Percentiles rank a stretch among this genome's conserved stretches.
Conservation (phyloP, 1,140 invertebrate genomes). For the Aleiodes sp. region DNA sequence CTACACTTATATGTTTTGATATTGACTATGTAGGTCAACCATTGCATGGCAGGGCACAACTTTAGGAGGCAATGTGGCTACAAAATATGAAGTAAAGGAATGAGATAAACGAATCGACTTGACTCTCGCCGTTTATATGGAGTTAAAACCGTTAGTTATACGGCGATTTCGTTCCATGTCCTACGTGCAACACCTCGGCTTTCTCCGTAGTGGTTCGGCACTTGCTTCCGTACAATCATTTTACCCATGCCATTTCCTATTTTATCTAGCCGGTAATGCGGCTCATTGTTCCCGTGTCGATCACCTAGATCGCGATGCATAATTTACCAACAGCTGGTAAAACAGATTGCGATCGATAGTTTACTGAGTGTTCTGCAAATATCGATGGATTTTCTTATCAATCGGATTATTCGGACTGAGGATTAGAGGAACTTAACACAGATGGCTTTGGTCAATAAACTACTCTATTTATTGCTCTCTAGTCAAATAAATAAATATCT, state of each 20-base stretch:
- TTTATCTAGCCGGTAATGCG: background rate
- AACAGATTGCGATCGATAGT: background rate
- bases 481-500: background rate
- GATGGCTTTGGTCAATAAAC: background rate
- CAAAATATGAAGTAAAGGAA: conserved; percentile 28
- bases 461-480: no score
- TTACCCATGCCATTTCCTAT: no score
- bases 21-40: background rate
- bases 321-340: background rate
- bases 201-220: conserved; percentile 6
- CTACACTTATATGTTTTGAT: background rate
- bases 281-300: background rate
- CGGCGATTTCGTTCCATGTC: conserved; percentile 31
- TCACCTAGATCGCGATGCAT: background rate
- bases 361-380: background rate
- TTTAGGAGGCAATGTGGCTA: background rate
- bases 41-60: background rate
- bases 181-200: background rate
- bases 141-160: conserved; percentile 35
- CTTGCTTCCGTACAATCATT: no score
- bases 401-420: background rate
- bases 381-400: background rate
- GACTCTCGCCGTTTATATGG: conserved; percentile 1
- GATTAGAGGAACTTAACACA: background rate
- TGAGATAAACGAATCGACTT: conserved; percentile 22